Evolutionary conservation across 2,797 vertebrate species (phyloP), one percentile per base, ranked within the genome.

Genomic region (Hippocampus kuda): DNA sequence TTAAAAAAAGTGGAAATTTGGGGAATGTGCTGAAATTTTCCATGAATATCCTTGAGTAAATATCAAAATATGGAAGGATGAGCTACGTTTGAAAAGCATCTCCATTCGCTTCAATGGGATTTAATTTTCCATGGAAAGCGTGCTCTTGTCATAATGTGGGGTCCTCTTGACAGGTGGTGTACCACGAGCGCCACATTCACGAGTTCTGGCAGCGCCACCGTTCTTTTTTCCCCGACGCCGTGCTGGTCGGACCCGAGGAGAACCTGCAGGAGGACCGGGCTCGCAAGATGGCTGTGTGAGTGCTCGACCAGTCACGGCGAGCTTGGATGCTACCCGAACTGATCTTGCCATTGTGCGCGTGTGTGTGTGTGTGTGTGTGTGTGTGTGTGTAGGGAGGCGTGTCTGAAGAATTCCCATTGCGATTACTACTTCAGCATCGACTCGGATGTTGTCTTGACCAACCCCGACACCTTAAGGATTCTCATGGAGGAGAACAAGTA

Each of bases 361-460:
- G 2, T 72, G 65, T 67, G 8, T 57, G n/a, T n/a, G n/a, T n/a
- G n/a, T n/a, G 41, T 81, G 30, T 2, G 30, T 34, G 48, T 82
- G 70, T 68, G 3, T 81, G 70, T 68, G 2, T 56, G 41, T 81
- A 95, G 94, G 27, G 90, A 91, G 71, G 78, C 75, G 0, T 96
- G 94, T 71, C 88, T 82, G 71, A 91, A 91, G 82, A 88, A 94
- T 62, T 79, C 83, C 0, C 24, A 67, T 38, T 95, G 94, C 42
- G 92, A 92, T 61, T 95, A 92, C 75, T 95, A 94, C 87, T 93
- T 94, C 85, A 95, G 92, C 72, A 78, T 96, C 10, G 94, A 96
- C 44, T 88, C 92, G 0, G 93, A 94, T 0, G 90, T 94, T 0
- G 90, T 92, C 1, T 27, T 96, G 65, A 91, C 86, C 0, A 94